phyloP scores from a whole-genome alignment of 2,797 vertebrate genomes.

The Remorina albescens region DNA sequence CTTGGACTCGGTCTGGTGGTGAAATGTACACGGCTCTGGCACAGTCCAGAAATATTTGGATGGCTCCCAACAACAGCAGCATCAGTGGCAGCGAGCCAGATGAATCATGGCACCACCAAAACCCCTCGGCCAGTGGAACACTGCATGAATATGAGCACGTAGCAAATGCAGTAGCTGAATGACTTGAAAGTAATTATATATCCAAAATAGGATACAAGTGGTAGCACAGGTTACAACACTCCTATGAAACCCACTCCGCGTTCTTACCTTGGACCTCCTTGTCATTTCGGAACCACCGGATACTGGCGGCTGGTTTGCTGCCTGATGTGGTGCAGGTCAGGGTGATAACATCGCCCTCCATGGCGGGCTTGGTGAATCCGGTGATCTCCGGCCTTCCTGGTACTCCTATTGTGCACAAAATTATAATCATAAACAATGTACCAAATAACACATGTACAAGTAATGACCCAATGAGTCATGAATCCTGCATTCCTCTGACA shows the following conservation, averaged over 20 bases:
- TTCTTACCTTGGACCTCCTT: constrained; percentile 96
- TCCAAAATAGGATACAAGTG: constrained; percentile 34
- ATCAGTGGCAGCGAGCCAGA: constrained; percentile 50
- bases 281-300: constrained; percentile 97
- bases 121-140: constrained; percentile 41
- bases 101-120: constrained; percentile 20
- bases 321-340: constrained; percentile 95
- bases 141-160: constrained; percentile 55
- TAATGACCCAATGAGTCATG: background rate
- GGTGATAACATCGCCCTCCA: constrained; percentile 94
- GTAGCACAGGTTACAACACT: constrained; percentile 36
- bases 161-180: constrained; percentile 44
- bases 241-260: constrained; percentile 43
- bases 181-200: constrained; percentile 56
- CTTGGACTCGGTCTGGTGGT: constrained; percentile 44
- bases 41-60: constrained; percentile 55
- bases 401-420: constrained; percentile 85
- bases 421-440: constrained; percentile 18
- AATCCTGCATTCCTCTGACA: background rate
- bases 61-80: constrained; percentile 49
- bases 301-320: constrained; percentile 96
- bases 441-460: constrained; percentile 2
- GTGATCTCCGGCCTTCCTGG: constrained; percentile 95
- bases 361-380: constrained; percentile 94
- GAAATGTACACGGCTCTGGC: constrained; percentile 37